Evolutionary conservation across 1,140 invertebrate genomes (phyloP).

Genomic region (Platyscapa corneri): DNA sequence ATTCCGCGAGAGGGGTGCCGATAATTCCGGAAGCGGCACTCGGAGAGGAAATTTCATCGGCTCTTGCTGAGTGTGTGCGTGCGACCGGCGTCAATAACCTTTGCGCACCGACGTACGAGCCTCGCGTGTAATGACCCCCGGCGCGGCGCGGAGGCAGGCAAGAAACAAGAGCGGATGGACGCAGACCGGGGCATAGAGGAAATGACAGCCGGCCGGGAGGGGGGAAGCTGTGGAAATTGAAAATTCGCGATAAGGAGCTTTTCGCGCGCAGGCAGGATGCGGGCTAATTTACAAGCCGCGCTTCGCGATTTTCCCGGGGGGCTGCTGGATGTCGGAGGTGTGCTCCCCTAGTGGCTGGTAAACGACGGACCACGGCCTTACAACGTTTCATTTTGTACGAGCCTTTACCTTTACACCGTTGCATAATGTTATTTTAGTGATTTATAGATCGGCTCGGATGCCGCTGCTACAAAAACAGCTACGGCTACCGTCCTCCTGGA

Average conservation of each 20-base stretch:
- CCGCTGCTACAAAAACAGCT: neutral
- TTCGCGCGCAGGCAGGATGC: neutral
- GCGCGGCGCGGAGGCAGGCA: neutral
- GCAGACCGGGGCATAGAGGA: neutral
- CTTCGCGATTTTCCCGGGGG: neutral
- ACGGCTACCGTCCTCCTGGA: neutral
- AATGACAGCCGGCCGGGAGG: neutral
- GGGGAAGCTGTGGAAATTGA: slow-evolving; percentile 33
- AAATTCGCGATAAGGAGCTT: slow-evolving; percentile 8
- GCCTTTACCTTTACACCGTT: neutral
- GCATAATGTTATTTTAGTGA: slow-evolving; percentile 21
- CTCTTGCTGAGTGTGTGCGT: neutral
- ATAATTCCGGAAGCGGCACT: slow-evolving; percentile 42
- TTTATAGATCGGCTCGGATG: slow-evolving; percentile 10
- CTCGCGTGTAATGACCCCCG: slow-evolving; percentile 33
- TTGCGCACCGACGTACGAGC: slow-evolving; percentile 14
- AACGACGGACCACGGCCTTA: neutral
- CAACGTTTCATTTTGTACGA: neutral
- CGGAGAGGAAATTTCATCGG: slow-evolving; percentile 3
- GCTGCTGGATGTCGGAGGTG: neutral
- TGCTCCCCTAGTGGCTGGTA: no score
- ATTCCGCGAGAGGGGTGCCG: slow-evolving; percentile 3
- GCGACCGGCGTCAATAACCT: slow-evolving; percentile 41
- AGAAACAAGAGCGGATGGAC: neutral
- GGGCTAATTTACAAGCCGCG: neutral